These are phyloP conservation scores for Holothuria leucospilota DNA, from an alignment of 53 echinoderm and acorn worm genomes.

Conservation along the genomic window DNA sequence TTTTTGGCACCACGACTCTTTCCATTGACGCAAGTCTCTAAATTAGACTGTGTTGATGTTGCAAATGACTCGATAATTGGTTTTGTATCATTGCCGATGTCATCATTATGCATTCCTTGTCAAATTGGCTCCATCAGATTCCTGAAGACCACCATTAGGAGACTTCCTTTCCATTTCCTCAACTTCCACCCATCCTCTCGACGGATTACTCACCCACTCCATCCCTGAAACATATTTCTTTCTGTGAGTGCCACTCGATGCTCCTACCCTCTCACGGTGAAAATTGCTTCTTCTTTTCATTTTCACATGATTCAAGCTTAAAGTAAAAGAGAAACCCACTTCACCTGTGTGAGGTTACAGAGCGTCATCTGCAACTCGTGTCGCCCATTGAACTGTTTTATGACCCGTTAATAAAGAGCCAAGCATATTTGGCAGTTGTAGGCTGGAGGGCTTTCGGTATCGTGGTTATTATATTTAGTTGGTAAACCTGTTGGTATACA, in stretches of 20 bases:
- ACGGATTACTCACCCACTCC: constrained; percentile 41
- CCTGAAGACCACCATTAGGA: too few species aligned
- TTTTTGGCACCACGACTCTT: too few species aligned
- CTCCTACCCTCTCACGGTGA: constrained; percentile 8
- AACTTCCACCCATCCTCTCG: not conserved
- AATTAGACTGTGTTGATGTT: too few species aligned
- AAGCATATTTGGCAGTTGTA: constrained; percentile 32
- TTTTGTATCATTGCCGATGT: too few species aligned
- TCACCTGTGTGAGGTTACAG: constrained; percentile 34
- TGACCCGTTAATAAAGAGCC: constrained; percentile 37
- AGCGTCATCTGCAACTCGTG: constrained; percentile 22
- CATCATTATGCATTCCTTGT: too few species aligned
- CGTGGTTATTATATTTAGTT: constrained; percentile 9
- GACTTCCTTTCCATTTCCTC: too few species aligned
- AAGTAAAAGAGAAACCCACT: constrained; percentile 21
- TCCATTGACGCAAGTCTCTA: too few species aligned
- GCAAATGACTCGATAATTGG: too few species aligned
- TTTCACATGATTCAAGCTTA: constrained; percentile 42
- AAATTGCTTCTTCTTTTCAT: constrained; percentile 23
- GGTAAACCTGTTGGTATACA: constrained; percentile 26
- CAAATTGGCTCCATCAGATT: too few species aligned
- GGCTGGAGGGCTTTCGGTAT: constrained; percentile 5
- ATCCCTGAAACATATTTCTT: constrained; percentile 42
- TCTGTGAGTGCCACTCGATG: constrained; percentile 36
- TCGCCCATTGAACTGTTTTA: constrained; percentile 29